Percentiles rank a stretch among this genome's conserved stretches.
These are phyloP conservation scores for Bicyclus anynana DNA, from an alignment of 1,140 invertebrate genomes.

Conservation along the genomic window DNA sequence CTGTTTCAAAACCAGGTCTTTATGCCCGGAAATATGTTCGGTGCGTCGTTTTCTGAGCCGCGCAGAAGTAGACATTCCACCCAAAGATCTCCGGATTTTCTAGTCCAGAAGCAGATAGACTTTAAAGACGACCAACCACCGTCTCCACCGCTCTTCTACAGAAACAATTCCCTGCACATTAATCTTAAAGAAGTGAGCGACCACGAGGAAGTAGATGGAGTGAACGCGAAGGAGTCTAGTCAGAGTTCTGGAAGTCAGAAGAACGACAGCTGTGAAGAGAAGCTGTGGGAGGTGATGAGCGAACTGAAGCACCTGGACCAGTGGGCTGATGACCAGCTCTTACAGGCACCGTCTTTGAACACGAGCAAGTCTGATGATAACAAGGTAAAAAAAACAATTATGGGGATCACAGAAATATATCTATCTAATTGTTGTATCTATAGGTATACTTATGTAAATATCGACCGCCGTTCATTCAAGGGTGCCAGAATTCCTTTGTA, in stretches of 20 bases:
- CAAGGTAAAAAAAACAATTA: slow-evolving; percentile 41
- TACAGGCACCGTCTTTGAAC: slow-evolving; percentile 42
- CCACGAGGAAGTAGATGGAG: slow-evolving; percentile 49
- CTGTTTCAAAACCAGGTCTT: slow-evolving; percentile 73
- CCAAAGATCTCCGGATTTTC: slow-evolving; percentile 43
- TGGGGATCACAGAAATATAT: too few species aligned
- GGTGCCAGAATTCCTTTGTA: too few species aligned
- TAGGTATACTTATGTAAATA: too few species aligned
- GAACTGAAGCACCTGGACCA: slow-evolving; percentile 61
- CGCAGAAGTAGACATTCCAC: slow-evolving; percentile 31
- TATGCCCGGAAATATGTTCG: slow-evolving; percentile 59
- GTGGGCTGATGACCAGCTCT: slow-evolving; percentile 68
- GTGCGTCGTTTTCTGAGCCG: slow-evolving; percentile 52
- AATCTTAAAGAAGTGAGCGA: slow-evolving; percentile 46
- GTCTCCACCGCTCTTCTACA: slow-evolving; percentile 59
- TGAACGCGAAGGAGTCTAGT: slow-evolving; percentile 38
- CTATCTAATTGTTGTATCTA: too few species aligned
- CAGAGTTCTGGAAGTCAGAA: slow-evolving; percentile 33
- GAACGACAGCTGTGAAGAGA: slow-evolving; percentile 46
- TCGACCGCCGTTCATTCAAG: too few species aligned
- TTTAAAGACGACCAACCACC: slow-evolving; percentile 51
- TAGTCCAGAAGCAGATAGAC: slow-evolving; percentile 55
- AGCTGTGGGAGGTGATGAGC: slow-evolving; percentile 64
- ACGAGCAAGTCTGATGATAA: slow-evolving; percentile 54
- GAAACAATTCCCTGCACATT: slow-evolving; percentile 62